Percentiles rank a stretch among this genome's conserved stretches.
Conservation (phyloP, 2,113 vertebrate species). For the Corynorhinus townsendii region DNA sequence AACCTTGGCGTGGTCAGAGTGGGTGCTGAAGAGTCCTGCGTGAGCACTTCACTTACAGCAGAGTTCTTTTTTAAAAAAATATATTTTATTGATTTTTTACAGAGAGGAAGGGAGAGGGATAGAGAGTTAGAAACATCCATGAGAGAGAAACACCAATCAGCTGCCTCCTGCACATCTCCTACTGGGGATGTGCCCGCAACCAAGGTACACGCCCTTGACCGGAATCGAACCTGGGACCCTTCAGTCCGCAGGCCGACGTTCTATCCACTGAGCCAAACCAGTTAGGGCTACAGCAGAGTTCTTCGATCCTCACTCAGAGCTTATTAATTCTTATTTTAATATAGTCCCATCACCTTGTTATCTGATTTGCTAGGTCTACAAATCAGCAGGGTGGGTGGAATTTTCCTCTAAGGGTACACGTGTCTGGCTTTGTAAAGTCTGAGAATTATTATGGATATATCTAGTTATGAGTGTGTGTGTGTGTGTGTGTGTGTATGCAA, state of each 20-base stretch:
- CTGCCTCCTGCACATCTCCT: too few relatives aligned
- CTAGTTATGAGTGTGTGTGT: background rate
- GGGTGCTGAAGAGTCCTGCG: background rate
- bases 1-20: background rate
- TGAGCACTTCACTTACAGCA: background rate
- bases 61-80: background rate
- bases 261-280: too few relatives aligned
- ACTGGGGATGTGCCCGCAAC: too few relatives aligned
- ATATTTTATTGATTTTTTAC: too few relatives aligned
- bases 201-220: too few relatives aligned
- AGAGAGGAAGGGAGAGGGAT: too few relatives aligned
- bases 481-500: background rate
- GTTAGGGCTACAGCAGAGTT: background rate
- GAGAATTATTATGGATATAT: background rate
- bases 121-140: too few relatives aligned
- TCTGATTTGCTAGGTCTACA: background rate
- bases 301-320: background rate
- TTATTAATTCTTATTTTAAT: constrained; percentile 33
- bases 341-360: background rate
- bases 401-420: background rate
- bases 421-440: background rate
- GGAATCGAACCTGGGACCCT: too few relatives aligned
- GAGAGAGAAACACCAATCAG: too few relatives aligned
- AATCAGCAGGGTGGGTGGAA: background rate
- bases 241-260: too few relatives aligned